phyloP scores from a whole-genome alignment of 2,113 vertebrate species.

The Oreochromis spilurus region DNA sequence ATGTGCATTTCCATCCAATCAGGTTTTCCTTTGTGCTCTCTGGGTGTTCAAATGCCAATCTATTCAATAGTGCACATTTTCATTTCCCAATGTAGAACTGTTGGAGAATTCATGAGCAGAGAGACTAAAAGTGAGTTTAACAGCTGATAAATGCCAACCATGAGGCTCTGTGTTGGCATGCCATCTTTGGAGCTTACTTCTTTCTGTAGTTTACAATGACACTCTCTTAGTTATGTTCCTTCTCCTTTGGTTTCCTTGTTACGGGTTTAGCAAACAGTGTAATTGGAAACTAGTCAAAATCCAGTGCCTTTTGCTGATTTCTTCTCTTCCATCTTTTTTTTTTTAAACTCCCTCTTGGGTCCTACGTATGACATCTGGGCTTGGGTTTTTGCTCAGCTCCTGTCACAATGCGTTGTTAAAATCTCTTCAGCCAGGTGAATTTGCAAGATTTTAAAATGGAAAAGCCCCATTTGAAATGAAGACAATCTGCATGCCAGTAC shows the following conservation, averaged over 20 bases:
- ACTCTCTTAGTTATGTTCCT: neutral
- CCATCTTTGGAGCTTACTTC: neutral
- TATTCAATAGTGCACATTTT: constrained; percentile 69
- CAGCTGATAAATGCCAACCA: constrained; percentile 44
- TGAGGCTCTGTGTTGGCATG: neutral
- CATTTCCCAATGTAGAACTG: constrained; percentile 59
- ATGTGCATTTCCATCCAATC: constrained; percentile 70
- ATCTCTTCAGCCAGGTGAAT: neutral
- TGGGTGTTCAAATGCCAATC: constrained; percentile 72
- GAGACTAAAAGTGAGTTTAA: constrained; percentile 31
- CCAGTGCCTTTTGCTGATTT: neutral
- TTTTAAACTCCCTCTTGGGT: neutral
- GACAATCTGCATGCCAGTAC: neutral
- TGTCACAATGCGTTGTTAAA: neutral
- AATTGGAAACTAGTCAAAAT: neutral
- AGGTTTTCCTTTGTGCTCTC: constrained; percentile 62
- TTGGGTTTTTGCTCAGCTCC: neutral
- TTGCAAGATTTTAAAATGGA: constrained; percentile 3
- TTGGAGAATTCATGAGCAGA: constrained; percentile 43
- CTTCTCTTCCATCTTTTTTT: neutral
- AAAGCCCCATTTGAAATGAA: neutral
- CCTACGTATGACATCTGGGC: neutral
- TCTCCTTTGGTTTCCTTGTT: neutral
- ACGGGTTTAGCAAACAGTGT: neutral
- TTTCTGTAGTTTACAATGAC: neutral